phyloP scores from a whole-genome alignment of 2,797 vertebrate species.

The Gadopsis marmoratus region DNA sequence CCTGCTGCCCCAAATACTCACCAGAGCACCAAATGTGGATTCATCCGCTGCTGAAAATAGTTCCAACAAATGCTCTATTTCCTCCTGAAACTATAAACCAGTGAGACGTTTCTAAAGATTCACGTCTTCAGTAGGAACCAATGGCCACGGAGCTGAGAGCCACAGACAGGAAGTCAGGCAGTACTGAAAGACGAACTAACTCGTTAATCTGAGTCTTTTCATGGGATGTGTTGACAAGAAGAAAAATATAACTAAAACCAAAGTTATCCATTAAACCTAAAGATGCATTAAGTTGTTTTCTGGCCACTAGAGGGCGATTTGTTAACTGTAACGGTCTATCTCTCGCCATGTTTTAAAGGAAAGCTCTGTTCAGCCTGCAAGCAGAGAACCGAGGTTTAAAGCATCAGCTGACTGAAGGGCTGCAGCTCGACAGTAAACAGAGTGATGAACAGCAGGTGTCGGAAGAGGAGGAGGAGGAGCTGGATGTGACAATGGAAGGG shows the following conservation, averaged over 20 bases:
- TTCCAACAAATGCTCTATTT: too few relatives aligned
- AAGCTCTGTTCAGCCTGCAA: slow-evolving; percentile 87
- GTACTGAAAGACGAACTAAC: background rate
- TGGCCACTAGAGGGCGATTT: background rate
- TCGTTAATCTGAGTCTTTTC: background rate
- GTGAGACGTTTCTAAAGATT: background rate
- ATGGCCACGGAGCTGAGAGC: too few relatives aligned
- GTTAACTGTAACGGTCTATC: accelerated
- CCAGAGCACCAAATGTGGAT: too few relatives aligned
- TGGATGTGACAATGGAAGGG: slow-evolving; percentile 71
- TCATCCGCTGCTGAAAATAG: too few relatives aligned
- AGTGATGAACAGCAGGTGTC: slow-evolving; percentile 37
- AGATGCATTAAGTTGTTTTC: background rate
- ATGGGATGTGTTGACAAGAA: background rate
- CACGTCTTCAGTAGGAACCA: background rate
- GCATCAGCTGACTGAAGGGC: slow-evolving; percentile 76
- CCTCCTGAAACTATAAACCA: too few relatives aligned
- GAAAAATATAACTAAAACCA: too few relatives aligned
- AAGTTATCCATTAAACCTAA: background rate
- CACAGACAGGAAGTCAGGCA: background rate
- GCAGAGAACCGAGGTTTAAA: slow-evolving; percentile 88
- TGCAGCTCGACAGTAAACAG: slow-evolving; percentile 67
- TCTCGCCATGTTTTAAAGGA: slow-evolving; percentile 77
- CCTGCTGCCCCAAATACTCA: background rate
- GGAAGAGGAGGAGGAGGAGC: slow-evolving; percentile 62